These are phyloP conservation scores for Hirtodrosophila histrioides DNA, from an alignment of 2,888 invertebrate species.

Conservation along the genomic window DNA sequence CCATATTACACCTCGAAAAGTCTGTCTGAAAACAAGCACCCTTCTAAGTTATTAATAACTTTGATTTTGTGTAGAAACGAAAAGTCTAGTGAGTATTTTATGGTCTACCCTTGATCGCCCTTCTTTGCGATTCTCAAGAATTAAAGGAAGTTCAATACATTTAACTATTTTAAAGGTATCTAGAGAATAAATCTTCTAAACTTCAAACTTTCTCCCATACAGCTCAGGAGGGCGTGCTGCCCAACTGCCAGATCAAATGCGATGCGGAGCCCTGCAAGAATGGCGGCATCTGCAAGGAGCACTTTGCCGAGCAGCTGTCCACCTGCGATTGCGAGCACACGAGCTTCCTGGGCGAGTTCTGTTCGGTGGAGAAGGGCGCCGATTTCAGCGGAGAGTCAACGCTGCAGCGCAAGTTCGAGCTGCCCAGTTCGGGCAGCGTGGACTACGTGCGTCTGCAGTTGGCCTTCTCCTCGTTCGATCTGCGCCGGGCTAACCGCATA, in stretches of 20 bases:
- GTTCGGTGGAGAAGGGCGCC: constrained; percentile 95
- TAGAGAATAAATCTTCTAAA: too few relatives aligned
- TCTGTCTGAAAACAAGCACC: too few relatives aligned
- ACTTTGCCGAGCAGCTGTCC: constrained; percentile 93
- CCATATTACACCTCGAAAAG: too few relatives aligned
- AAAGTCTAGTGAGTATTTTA: too few relatives aligned
- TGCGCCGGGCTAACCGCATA: constrained; percentile 91
- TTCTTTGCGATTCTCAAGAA: too few relatives aligned
- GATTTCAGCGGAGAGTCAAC: constrained; percentile 95
- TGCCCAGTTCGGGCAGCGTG: constrained; percentile 87
- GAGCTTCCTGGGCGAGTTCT: constrained; percentile 94
- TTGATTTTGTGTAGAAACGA: too few relatives aligned
- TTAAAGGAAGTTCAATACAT: too few relatives aligned
- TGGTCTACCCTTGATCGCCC: too few relatives aligned
- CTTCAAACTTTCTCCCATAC: constrained; percentile 8
- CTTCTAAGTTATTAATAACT: too few relatives aligned
- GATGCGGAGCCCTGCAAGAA: constrained; percentile 94
- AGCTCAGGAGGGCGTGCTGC: constrained; percentile 89
- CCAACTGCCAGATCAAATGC: constrained; percentile 95
- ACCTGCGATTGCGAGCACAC: constrained; percentile 95
- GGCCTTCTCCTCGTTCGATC: constrained; percentile 93
- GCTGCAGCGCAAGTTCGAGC: constrained; percentile 90
- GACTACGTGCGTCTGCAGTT: constrained; percentile 92
- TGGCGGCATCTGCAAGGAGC: constrained; percentile 93
- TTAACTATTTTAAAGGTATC: too few relatives aligned